Conservation (phyloP, 1,140 invertebrate genomes). For the Stegodyphus dumicola region DNA sequence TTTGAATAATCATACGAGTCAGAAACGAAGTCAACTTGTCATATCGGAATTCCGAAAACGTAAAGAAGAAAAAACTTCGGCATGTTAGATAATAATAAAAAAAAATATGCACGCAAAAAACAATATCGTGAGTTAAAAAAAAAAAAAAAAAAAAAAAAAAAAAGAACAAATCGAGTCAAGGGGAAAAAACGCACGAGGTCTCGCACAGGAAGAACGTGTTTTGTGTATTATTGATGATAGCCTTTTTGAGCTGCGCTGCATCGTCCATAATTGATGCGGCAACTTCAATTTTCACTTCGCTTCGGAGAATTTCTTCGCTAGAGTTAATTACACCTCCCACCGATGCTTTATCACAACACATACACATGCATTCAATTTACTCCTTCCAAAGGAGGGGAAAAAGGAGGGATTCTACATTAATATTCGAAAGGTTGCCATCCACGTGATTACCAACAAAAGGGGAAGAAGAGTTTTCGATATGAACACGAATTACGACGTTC, state of each 20-base stretch:
- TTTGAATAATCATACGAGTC: too few species aligned
- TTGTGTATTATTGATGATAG: conserved; percentile 48
- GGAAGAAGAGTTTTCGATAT: conserved; percentile 25
- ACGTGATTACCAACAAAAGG: conserved; percentile 37
- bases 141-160: too few species aligned
- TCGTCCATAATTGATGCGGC: conserved; percentile 46
- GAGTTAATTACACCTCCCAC: conserved; percentile 34
- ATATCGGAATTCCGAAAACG: too few species aligned
- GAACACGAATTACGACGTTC: conserved; percentile 31
- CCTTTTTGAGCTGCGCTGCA: conserved; percentile 2
- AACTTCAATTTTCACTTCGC: conserved; percentile 43
- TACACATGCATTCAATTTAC: conserved; percentile 48
- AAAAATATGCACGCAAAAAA: too few species aligned
- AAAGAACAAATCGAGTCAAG: not conserved
- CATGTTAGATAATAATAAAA: too few species aligned
- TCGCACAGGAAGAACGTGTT: too few species aligned
- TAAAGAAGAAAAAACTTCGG: too few species aligned
- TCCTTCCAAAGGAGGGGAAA: not conserved
- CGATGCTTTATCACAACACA: conserved; percentile 43
- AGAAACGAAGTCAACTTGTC: too few species aligned
- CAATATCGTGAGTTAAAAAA: too few species aligned
- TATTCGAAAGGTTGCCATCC: conserved; percentile 4
- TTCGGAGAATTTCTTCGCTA: conserved; percentile 21
- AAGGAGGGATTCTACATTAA: too few species aligned
- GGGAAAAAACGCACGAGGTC: not conserved